Base-by-base conservation (phyloP, 2,888 invertebrate species). In the Mactromeris polynyma region DNA sequence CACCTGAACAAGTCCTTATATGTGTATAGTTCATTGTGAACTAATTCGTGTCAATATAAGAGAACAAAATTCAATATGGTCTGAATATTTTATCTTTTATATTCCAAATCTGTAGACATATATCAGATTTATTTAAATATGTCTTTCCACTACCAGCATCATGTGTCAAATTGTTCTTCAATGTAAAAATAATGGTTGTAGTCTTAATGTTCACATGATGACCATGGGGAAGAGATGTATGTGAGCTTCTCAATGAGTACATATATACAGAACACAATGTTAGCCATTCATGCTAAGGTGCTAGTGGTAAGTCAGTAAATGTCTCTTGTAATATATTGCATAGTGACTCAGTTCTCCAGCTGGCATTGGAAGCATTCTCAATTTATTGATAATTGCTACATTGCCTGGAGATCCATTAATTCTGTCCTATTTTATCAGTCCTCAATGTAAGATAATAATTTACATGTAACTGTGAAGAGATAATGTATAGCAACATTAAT, bases 381-480 rank as follows among this genome's bases (percentile, higher is more conserved):
- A 19, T 73, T 19, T 73, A 36, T 73, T 73, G 73, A 36, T 73
- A 73, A 73, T 73, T 73, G 73, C 36, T 73, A 73, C 73, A 73
- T 73, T 33, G 73, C 17, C 33, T 36, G 31, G 17, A 73, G 36
- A 73, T 73, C 73, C 73, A 73, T 73, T 36, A 73, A 73, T 73
- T 33, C 33, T 33, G 73, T 36, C 26, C 58, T 26, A 73, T 33
- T 33, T 73, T 31, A 33, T 69, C 69, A 31, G 69, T 31, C 33
- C 54, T 64, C 58, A 64, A 64, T 64, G 58, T 64, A 64, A 4
- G 58, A 64, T 26, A 26, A 26, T n/a, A 64, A 64, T n/a, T 64
- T 64, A 64, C 58, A 64, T 64, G 58, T 26, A 64, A 26, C n/a
- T n/a, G n/a, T 26, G 26, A 64, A n/a, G 58, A 26, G 58, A n/a